phyloP scores from a whole-genome alignment of 2,888 invertebrate genomes.

The Synergus laeviventris region DNA sequence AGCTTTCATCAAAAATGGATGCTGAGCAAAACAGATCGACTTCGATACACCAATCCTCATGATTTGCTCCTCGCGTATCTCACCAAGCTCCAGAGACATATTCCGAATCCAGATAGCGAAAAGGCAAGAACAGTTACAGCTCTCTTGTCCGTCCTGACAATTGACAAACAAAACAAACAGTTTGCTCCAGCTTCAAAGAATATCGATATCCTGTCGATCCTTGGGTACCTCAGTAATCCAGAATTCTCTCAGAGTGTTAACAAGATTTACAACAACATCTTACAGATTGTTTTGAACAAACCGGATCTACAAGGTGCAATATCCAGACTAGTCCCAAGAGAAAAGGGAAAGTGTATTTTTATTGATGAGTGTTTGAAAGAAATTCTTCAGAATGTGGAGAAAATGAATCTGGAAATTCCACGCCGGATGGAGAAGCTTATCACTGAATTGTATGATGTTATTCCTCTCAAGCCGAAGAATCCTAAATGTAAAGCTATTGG shows the following conservation, averaged over 20 bases:
- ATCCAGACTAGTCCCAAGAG: conserved; percentile 43
- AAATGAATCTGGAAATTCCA: neutral
- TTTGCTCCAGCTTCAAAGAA: conserved; percentile 40
- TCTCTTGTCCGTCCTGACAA: conserved; percentile 49
- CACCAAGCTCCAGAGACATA: conserved; percentile 46
- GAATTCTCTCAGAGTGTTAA: conserved; percentile 10
- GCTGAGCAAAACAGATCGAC: conserved; percentile 49
- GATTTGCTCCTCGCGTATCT: conserved; percentile 55
- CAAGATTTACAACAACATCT: conserved; percentile 27
- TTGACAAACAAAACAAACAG: conserved; percentile 45
- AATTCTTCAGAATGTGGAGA: neutral
- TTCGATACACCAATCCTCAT: conserved; percentile 47
- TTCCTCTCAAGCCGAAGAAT: neutral
- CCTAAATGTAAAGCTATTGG: neutral
- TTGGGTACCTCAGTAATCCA: conserved; percentile 47
- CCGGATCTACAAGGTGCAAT: conserved; percentile 32
- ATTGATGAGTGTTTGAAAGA: conserved; percentile 44
- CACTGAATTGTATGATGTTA: neutral
- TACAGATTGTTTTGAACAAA: conserved; percentile 41
- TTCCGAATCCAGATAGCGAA: conserved; percentile 35
- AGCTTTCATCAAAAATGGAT: conserved; percentile 23
- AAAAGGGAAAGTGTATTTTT: conserved; percentile 41
- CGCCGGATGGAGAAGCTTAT: neutral
- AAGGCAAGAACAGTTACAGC: conserved; percentile 42
- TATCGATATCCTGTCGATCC: conserved; percentile 49